A percentile compares a stretch with the other conserved stretches of the same genome.
These are phyloP conservation scores for Nemurella pictetii DNA, from an alignment of 2,888 invertebrate genomes.

Conservation along the genomic window DNA sequence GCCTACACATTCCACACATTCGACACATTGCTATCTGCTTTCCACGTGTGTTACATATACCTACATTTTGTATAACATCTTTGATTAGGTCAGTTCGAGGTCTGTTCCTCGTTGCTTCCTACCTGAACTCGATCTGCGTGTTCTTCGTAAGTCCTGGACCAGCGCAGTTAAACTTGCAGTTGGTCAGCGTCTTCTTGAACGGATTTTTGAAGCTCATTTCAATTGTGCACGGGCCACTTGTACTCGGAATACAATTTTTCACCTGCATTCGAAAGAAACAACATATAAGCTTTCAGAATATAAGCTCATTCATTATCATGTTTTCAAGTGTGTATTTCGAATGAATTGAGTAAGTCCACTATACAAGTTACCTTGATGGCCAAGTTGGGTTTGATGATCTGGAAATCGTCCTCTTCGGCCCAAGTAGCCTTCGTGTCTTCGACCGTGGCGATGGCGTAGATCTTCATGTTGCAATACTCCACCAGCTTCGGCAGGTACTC, in stretches of 20 bases:
- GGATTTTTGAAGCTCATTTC: conserved; percentile 71
- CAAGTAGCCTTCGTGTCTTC: conserved; percentile 80
- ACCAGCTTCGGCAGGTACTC: conserved; percentile 79
- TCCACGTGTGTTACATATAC: too few relatives aligned
- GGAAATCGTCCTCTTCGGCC: conserved; percentile 82
- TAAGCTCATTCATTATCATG: not conserved
- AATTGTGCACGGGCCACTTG: conserved; percentile 60
- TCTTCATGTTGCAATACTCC: conserved; percentile 79
- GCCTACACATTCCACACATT: too few relatives aligned
- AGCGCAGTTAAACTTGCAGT: conserved; percentile 70
- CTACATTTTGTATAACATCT: too few relatives aligned
- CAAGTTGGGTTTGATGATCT: conserved; percentile 73
- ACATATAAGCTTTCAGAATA: not conserved
- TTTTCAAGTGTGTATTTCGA: not conserved
- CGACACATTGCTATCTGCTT: too few relatives aligned
- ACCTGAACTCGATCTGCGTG: conserved; percentile 58
- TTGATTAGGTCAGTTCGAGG: too few relatives aligned
- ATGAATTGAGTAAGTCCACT: too few relatives aligned
- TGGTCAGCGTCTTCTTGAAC: conserved; percentile 62
- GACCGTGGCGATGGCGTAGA: conserved; percentile 76
- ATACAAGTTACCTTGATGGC: conserved; percentile 56
- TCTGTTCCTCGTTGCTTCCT: too few relatives aligned
- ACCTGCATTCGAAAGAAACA: conserved; percentile 59
- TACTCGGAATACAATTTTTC: conserved; percentile 59
- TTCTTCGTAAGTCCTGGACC: conserved; percentile 68